Evolutionary conservation across 2,113 vertebrate species (phyloP).

Genomic region (Megaceryle maxima): DNA sequence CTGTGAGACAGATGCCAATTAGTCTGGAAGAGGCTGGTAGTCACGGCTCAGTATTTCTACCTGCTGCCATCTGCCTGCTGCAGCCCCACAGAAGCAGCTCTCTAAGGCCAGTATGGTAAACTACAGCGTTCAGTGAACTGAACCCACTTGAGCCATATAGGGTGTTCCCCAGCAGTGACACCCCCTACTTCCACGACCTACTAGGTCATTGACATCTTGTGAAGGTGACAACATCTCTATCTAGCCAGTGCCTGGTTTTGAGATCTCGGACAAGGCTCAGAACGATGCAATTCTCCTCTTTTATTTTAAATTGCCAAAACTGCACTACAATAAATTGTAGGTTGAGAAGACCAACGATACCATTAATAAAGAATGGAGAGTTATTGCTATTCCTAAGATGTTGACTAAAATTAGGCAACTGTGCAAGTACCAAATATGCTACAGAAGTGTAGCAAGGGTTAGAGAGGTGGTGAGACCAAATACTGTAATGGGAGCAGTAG

Average conservation of each 20-base stretch:
- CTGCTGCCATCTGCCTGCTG: neutral
- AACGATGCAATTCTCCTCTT: neutral
- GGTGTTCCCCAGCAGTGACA: rapidly evolving
- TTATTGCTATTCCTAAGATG: neutral
- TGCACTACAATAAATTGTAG: neutral
- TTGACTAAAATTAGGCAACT: neutral
- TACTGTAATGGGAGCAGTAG: neutral
- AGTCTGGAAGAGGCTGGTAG: neutral
- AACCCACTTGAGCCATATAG: rapidly evolving
- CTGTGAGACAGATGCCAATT: constrained; percentile 60
- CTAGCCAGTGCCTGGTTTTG: neutral
- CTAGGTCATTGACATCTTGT: rapidly evolving
- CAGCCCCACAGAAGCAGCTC: neutral
- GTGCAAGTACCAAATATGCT: neutral
- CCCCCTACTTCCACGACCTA: neutral
- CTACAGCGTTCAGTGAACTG: neutral
- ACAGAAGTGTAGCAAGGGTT: neutral
- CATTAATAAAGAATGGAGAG: neutral
- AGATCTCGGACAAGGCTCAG: neutral
- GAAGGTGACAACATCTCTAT: neutral
- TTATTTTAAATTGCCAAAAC: neutral
- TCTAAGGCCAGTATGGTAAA: neutral
- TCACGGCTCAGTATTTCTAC: neutral
- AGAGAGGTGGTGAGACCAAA: neutral
- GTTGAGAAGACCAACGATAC: neutral